These are phyloP conservation scores for Heliornis fulica DNA, from an alignment of 2,113 vertebrate species.

Conservation along the genomic window DNA sequence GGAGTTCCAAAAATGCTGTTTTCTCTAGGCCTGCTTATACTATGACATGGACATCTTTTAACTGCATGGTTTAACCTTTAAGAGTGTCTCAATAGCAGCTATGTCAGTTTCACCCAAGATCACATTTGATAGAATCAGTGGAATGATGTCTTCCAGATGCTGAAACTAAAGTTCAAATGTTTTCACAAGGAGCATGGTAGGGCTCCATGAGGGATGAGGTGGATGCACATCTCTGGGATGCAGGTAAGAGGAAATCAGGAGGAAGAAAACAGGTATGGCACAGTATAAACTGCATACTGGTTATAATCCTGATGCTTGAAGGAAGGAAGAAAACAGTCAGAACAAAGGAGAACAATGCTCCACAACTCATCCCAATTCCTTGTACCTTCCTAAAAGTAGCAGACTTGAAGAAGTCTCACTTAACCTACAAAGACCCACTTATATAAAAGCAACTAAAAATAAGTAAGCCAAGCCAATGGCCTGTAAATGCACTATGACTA, in stretches of 20 bases:
- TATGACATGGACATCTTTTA: neutral
- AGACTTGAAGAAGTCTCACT: neutral
- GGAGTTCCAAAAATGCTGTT: neutral
- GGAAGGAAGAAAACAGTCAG: neutral
- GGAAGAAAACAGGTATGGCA: neutral
- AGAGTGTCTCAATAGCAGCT: neutral
- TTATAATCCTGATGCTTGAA: neutral
- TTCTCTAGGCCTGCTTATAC: neutral
- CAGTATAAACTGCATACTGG: neutral
- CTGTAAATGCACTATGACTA: neutral
- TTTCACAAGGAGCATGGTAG: neutral
- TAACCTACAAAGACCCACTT: neutral
- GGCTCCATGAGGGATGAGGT: neutral
- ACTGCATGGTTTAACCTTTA: neutral
- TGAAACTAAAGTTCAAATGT: neutral
- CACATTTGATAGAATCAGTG: neutral
- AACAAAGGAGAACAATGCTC: neutral
- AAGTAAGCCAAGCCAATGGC: neutral
- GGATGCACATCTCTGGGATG: neutral
- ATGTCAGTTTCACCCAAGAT: neutral
- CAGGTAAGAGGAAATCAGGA: neutral
- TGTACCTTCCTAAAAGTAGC: neutral
- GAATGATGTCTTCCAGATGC: neutral
- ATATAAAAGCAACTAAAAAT: neutral
- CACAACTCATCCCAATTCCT: neutral